Base-by-base conservation (phyloP, 2,888 invertebrate genomes). In the Pterobdella sp. region DNA sequence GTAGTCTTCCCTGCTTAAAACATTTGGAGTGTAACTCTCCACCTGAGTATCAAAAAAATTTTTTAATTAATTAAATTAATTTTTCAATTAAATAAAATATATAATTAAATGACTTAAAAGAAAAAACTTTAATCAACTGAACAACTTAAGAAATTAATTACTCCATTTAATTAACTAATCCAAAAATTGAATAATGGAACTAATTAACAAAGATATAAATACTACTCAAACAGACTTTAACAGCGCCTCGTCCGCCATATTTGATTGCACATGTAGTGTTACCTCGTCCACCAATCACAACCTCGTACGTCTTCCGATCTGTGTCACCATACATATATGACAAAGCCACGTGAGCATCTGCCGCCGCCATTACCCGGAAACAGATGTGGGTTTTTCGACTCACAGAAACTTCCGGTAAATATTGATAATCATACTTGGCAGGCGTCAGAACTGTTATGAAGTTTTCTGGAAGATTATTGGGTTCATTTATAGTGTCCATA, bases 361-460 rank as follows among this genome's bases (percentile, higher is more conserved):
- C 79, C 36, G 79, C 78, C 1, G 82, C 81, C 74, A 79, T 81
- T 56, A 82, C 74, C 78, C 80, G 79, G 77, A 82, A 82, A 18
- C 80, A 79, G 29, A 82, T 71, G 78, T 78, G 81, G 3, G 78
- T 78, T 75, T 82, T 82, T 72, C 79, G 79, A 74, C 78, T 79
- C 52, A 82, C 81, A 0, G 80, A 77, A 1, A 82, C 80, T 75
- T 82, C 82, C 4, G 82, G 82, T 10, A 82, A 79, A 70, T 80
- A 79, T 72, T 80, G 80, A 76, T 81, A 82, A 72, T 79, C 79
- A 77, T 81, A 82, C 29, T 79, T 74, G 68, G 80, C 80, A 0
- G 82, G 82, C 7, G 82, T 82, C 71, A 81, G 80, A 2, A 82
- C 80, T 4, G 81, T 81, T 31, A 81, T 81, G 75, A 81, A 82